Evolutionary conservation across 2,888 invertebrate species (phyloP), one percentile per base, ranked within the genome.

Genomic region (Pinctada fucata): DNA sequence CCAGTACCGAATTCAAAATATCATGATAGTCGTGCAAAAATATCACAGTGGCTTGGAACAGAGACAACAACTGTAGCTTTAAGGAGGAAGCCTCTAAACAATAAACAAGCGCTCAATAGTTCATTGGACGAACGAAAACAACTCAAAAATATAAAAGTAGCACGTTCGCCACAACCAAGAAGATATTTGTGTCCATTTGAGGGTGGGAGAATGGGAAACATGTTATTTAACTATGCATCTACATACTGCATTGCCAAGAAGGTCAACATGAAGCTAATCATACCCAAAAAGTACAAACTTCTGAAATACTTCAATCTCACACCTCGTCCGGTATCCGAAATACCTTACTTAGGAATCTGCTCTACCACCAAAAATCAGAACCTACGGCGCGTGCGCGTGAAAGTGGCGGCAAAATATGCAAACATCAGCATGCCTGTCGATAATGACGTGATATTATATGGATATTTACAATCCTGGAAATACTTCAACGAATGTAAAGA

Each of bases 201-300:
- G 13, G 68, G 16, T 4, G 68, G 68, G 4, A 68, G 68, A 45
- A 16, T 68, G 47, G 68, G 68, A 45, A 68, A 68, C 47, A 16
- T 45, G 8, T 45, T 68, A 47, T 68, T 68, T 45, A 8, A 45
- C 3, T 68, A 45, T 68, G 68, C 68, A 3, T 31, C 68, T 3
- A 47, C 31, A 45, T 68, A 45, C 8, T 16, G 68, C 6, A 68
- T 68, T 45, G 68, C 68, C 47, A 8, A 8, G 10, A 31, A 45
- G 8, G 47, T 45, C 5, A 47, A 45, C 47, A 68, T 45, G 48
- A 68, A 68, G 13, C 16, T 68, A 13, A 47, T 68, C 13, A 45
- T 68, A 13, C 31, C 31, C 6, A 3, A 68, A 47, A n/a, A n/a
- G 5, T 16, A 68, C 47, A n/a, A 45, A 45, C 16, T 68, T 47